phyloP scores from a whole-genome alignment of 2,113 vertebrate species.

The Brachyistius frenatus region DNA sequence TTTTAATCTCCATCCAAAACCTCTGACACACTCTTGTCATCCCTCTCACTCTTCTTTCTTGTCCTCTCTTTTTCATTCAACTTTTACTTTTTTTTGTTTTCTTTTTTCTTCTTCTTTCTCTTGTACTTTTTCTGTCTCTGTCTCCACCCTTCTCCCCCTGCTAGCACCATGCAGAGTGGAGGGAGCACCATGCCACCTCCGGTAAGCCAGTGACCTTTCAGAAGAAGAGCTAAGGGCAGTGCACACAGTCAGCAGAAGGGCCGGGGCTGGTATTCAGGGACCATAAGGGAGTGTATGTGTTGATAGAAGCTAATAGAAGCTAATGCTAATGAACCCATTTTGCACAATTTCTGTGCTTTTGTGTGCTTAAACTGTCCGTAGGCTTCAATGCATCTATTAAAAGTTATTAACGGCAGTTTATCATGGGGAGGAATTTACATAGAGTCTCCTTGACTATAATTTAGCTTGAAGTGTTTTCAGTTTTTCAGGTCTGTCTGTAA shows the following conservation, averaged over 20 bases:
- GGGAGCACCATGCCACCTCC: conserved; percentile 71
- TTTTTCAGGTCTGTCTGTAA: no score
- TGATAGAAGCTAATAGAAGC: background rate
- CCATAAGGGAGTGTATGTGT: background rate
- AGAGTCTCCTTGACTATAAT: no score
- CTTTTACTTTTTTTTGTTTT: background rate
- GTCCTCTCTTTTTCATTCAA: background rate
- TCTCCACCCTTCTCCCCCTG: conserved; percentile 17
- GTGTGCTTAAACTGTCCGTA: background rate
- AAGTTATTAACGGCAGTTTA: background rate
- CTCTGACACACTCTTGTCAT: conserved; percentile 23
- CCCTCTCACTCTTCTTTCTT: conserved; percentile 5
- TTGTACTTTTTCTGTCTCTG: conserved; percentile 25
- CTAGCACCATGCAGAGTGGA: conserved; percentile 78
- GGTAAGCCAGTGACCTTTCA: conserved; percentile 73
- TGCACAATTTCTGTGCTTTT: no score
- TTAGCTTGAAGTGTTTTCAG: no score
- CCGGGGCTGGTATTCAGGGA: conserved; percentile 16
- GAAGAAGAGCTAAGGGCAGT: conserved; percentile 34
- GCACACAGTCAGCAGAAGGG: conserved; percentile 6
- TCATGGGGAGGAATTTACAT: no score
- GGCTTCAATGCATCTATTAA: no score
- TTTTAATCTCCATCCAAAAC: conserved; percentile 29
- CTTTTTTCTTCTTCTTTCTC: background rate
- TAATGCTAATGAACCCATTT: background rate